Base-by-base conservation (phyloP, 1,140 invertebrate genomes). In the Apis florea region DNA sequence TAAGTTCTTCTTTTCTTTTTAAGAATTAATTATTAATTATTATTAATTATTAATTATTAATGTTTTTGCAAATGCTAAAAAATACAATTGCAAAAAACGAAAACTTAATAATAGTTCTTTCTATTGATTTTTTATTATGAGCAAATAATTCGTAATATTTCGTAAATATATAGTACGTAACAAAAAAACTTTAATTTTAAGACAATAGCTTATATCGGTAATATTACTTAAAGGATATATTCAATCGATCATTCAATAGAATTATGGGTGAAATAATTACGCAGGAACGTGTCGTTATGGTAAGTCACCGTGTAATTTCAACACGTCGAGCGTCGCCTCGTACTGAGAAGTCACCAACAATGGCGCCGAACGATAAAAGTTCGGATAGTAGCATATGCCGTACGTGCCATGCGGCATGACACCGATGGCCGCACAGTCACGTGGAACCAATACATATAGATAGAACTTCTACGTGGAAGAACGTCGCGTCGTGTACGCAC, bases 381-480 rank as follows among this genome's bases (percentile, higher is more conserved):
- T 84, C 54, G 54, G 54, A 79, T 49, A 82, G 59, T 54, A 87
- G 56, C 58, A 70, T 26, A 51, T 67, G 82, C 70, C 70, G 64
- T 91, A 90, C 90, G 90, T 90, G 91, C 85, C 83, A 86, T 72
- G 85, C 85, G 82, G 84, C 69, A 69, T 79, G 78, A 70, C 88
- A 86, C 67, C 87, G 86, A 92, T 91, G 91, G 90, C 91, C 86
- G 89, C 83, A 64, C 70, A 85, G 85, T 91, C 88, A 90, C 90
- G 86, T 87, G 89, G 79, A 80, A 53, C 19, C 73, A n/a, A 87
- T 69, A 80, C 31, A 40, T 40, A 40, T 80, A 87, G 61, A 56
- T 75, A 84, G 31, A 58, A 9, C n/a, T 21, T 58, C 53, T 85
- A 51, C 64, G 31, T 26, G 73, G 40, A 82, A 69, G 61, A 70